Evolutionary conservation across 2,113 vertebrate genomes (phyloP), one percentile per base, ranked within the genome.

Genomic region (Megaleporinus macrocephalus): DNA sequence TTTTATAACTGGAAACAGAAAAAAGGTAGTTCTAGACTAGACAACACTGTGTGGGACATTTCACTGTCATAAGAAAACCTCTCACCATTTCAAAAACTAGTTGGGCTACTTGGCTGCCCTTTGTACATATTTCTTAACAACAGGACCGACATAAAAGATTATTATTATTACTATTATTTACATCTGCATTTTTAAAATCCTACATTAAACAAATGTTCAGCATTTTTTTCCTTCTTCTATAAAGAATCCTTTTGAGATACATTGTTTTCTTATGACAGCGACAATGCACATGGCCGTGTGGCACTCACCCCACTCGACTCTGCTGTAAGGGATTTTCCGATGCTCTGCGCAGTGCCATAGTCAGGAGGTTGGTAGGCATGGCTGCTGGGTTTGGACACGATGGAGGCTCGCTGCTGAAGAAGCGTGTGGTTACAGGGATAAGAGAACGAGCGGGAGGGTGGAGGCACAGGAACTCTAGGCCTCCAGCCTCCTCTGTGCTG

Each of bases 391-490:
- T 94, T 88, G 96, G 81, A 89, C 96, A 97, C 97, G 75, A 95
- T 89, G 27, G 94, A 87, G 92, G 76, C 62, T 95, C 95, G 81
- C 95, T 93, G 87, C 51, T 96, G 97, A 82, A 97, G 95, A 66
- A 97, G 90, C 0, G 96, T 95, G 84, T 97, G 97, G 89, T 98
- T 98, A 80, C 98, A 99, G 0, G 98, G 98, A 47, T 98, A 99
- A 1, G 98, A 99, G 69, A 98, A 98, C 22, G 98, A 99, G n/a
- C 97, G 96, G 2, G 97, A 97, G 9, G 98, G 97, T 51, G 97
- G 94, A 12, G 97, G 97, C 66, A 91, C 93, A 87, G 96, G 95
- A 44, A 95, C 94, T 49, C 96, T 95, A 33, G 96, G 96, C 65
- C 96, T 96, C 97, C 96, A 99, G 77, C 95, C 93, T 62, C 95